These are phyloP conservation scores for Mamestra configurata DNA, from an alignment of 1,140 invertebrate genomes.

Conservation along the genomic window DNA sequence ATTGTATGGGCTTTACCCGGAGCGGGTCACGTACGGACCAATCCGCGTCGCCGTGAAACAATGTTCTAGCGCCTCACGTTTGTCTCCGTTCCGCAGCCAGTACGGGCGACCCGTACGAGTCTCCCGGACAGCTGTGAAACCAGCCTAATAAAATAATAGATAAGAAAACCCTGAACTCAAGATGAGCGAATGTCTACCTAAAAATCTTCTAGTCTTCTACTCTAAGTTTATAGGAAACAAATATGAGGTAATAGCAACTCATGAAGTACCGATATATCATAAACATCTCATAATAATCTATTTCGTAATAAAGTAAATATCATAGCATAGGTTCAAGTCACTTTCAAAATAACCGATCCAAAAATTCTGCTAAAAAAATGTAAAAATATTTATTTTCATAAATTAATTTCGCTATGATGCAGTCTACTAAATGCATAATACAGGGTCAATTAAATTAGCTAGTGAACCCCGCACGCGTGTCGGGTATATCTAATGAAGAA, in stretches of 20 bases:
- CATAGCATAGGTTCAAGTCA: background rate
- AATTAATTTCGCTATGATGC: background rate
- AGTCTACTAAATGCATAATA: background rate
- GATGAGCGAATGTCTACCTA: background rate
- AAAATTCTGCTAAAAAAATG: background rate
- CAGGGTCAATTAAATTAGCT: too few species aligned
- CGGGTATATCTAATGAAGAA: too few species aligned
- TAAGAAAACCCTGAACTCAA: slow-evolving; percentile 14
- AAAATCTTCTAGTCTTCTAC: background rate
- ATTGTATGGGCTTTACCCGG: too few species aligned
- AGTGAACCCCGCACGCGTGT: too few species aligned
- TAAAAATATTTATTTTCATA: background rate
- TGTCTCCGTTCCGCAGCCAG: too few species aligned
- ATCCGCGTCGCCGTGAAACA: too few species aligned
- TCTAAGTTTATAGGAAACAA: background rate
- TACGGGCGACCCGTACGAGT: too few species aligned
- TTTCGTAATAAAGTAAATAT: background rate
- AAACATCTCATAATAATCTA: background rate
- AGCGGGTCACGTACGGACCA: too few species aligned
- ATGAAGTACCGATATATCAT: background rate
- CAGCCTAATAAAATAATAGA: background rate
- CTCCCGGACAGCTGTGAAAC: too few species aligned
- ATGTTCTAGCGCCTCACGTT: too few species aligned
- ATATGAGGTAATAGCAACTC: background rate
- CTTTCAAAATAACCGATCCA: background rate